Evolutionary conservation across 2,888 invertebrate genomes (phyloP), one percentile per base, ranked within the genome.

Genomic region (Scaptomyza polygonia): DNA sequence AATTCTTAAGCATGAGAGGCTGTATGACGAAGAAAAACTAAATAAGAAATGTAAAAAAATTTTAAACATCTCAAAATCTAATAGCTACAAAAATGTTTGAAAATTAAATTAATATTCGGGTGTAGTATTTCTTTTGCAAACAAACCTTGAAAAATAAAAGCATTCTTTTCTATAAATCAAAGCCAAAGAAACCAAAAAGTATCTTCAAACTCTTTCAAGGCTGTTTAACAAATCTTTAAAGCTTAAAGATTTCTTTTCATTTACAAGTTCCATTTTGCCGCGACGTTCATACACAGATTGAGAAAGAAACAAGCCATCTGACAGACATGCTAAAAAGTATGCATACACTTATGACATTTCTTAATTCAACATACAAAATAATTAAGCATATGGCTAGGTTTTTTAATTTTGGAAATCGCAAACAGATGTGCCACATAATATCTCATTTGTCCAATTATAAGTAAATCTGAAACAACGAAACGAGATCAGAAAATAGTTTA

Each of bases 371-470:
- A 55, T 18, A 53, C 7, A n/a, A n/a, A 18, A 36, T 21, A 21
- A 18, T 21, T 48, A 44, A 52, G 36, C 44, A 72, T 55, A 16
- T 70, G 73, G 18, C 1, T 16, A 14, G 12, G 25, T 25, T 4
- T 21, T 18, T 12, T 9, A 11, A 34, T 57, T 54, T 30, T 21
- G 27, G 11, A 47, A 39, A 67, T 67, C 39, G 52, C 34, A 42
- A 78, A 68, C 82, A 85, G 79, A 79, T 85, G 79, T 79, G 12
- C 16, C 1, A 64, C 67, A 64, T 57, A 45, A 64, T 67, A 7
- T 51, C 62, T 62, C 40, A 42, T 27, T 43, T 36, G 42, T 12
- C 34, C 43, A 62, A 59, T 52, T 49, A 54, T 48, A 61, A 62
- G 48, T 54, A 74, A 59, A 70, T 65, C 72, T 21, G 54, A 70